These are phyloP conservation scores for Cervus canadensis DNA, from an alignment of 2,113 vertebrate species.

Conservation along the genomic window DNA sequence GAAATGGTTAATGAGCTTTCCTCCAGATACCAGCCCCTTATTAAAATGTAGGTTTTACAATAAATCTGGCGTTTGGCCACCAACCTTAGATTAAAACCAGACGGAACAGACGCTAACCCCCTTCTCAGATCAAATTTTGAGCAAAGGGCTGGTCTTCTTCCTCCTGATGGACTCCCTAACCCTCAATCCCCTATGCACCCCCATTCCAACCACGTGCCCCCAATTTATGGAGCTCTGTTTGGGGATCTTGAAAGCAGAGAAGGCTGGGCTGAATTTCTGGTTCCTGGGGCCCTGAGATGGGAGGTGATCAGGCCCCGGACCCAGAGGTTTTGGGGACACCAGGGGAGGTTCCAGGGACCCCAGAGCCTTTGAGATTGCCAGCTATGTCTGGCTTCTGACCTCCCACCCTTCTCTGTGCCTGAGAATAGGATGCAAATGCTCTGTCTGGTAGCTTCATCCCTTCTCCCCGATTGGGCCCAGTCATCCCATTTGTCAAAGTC, in stretches of 20 bases:
- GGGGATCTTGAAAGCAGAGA: background rate
- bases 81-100: slow-evolving; percentile 78
- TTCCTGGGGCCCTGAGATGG: background rate
- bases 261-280: background rate
- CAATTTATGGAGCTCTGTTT: background rate
- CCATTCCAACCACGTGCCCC: background rate
- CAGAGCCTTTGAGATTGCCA: background rate
- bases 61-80: slow-evolving; percentile 76
- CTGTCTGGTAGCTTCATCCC: too few species aligned
- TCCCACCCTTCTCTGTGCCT: background rate
- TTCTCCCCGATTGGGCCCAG: too few species aligned
- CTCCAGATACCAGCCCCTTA: slow-evolving; percentile 65
- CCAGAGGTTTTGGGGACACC: background rate
- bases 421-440: background rate
- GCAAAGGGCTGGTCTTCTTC: background rate
- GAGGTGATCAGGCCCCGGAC: rapidly evolving
- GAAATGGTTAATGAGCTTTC: slow-evolving; percentile 64
- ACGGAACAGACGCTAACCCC: slow-evolving; percentile 12
- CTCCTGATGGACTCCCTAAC: rapidly evolving
- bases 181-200: background rate
- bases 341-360: background rate
- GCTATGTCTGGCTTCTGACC: background rate
- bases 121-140: slow-evolving; percentile 39
- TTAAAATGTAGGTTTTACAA: slow-evolving; percentile 77
- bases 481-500: background rate